Base-by-base conservation (phyloP, 2,113 vertebrate genomes). In the Leuciscus idus region DNA sequence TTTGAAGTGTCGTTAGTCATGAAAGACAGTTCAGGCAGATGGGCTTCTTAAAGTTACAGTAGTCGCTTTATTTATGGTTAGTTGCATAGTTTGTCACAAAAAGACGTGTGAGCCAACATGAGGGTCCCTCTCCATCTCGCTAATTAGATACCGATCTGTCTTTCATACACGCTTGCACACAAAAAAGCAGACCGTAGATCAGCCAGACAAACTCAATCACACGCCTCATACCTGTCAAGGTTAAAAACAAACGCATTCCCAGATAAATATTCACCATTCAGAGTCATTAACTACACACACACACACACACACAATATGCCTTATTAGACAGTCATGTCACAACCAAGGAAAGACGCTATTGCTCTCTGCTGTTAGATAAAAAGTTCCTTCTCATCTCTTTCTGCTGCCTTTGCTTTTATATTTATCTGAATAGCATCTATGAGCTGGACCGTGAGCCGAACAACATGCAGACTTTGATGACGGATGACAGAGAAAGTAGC, bases 401-500 rank as follows among this genome's bases (percentile, higher is more conserved):
- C 46, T 68, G 50, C 48, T 33, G n/a, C 46, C 21, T 33, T 52
- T 33, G 17, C 81, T 83, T 83, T 83, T 70, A 83, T 70, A 70
- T 83, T 70, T 33, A 55, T 70, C 46, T 68, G 64, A 36, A 7
- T n/a, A 36, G 43, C 64, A 70, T 70, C 62, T 52, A 50, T 55
- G 26, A 83, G 46, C 46, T 55, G 64, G 81, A 70, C 62, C 8
- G 43, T 88, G 83, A 61, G 84, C 59, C 77, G 48, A 72, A 68
- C 36, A 78, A 83, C 72, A 84, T 21, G 55, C 46, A 52, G 48
- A 59, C 76, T 86, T 82, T 86, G 81, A 85, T 85, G 59, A 30
- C 48, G 64, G 80, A 86, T 83, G 84, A 87, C 87, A 86, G 82
- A 83, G 86, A 85, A 59, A 81, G 81, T 48, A 52, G 50, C 36